phyloP scores from a whole-genome alignment of 2,113 vertebrate genomes.

The Caranx melampygus region DNA sequence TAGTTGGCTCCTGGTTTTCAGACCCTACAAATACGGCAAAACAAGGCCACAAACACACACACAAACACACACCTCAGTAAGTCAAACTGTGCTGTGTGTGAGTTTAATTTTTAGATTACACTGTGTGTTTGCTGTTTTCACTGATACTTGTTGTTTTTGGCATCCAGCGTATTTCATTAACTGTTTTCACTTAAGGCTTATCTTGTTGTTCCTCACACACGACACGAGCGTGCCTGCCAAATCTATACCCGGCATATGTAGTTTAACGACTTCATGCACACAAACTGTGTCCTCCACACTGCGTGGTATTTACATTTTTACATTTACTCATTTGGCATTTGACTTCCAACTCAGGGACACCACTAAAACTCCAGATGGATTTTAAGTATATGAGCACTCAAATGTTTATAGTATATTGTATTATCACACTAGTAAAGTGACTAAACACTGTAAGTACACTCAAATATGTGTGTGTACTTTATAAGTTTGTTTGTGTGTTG shows the following conservation, averaged over 20 bases:
- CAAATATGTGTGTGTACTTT: background rate
- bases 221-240: background rate
- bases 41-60: background rate
- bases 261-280: background rate
- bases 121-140: background rate
- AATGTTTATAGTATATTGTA: background rate
- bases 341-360: no score
- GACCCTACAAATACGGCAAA: no score
- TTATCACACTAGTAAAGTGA: background rate
- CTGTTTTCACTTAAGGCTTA: background rate
- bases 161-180: background rate
- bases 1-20: no score
- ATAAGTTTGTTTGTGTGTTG: no score
- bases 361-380: background rate
- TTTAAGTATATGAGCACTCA: background rate
- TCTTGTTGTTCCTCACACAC: background rate
- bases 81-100: background rate
- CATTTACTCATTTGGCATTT: no score
- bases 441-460: no score
- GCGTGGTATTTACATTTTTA: background rate
- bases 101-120: background rate
- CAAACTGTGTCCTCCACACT: background rate
- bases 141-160: conserved; percentile 27
- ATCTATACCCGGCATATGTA: background rate
- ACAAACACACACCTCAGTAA: background rate